Evolutionary conservation across 2,888 invertebrate genomes (phyloP).

Genomic region (Mesoligia furuncula): DNA sequence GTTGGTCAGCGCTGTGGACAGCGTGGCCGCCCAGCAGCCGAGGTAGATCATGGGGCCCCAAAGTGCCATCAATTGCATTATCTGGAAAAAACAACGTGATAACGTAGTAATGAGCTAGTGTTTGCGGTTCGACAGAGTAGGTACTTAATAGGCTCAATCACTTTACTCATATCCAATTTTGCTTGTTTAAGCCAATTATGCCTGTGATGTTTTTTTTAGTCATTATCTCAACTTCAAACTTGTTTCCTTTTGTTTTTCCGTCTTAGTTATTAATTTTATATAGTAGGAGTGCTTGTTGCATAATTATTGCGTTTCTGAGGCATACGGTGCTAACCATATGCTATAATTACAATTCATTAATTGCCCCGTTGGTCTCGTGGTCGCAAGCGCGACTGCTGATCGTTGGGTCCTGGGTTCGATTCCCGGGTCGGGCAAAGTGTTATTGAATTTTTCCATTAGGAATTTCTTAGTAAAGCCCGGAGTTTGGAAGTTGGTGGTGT

Average conservation of each 20-base stretch:
- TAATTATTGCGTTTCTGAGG: background rate
- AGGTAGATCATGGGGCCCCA: constrained; percentile 98
- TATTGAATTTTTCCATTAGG: too few species aligned
- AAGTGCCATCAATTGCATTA: constrained; percentile 95
- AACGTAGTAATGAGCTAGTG: background rate
- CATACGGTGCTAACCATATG: background rate
- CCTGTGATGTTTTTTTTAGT: background rate
- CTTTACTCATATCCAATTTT: background rate
- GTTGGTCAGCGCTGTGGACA: constrained; percentile 98
- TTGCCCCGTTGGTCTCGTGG: too few species aligned
- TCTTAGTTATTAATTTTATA: background rate
- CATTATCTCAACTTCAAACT: background rate
- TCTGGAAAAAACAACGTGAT: constrained; percentile 83
- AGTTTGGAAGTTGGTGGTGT: too few species aligned
- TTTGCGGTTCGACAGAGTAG: background rate
- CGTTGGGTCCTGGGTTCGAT: too few species aligned
- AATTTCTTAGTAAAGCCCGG: too few species aligned
- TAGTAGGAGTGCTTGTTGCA: background rate
- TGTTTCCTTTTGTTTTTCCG: background rate
- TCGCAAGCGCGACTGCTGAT: too few species aligned
- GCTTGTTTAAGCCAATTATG: background rate
- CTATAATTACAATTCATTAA: too few species aligned
- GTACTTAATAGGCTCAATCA: background rate
- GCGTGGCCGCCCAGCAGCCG: constrained; percentile 98
- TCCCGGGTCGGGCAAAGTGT: too few species aligned